phyloP scores from a whole-genome alignment of 2,113 vertebrate genomes.

The Hemibates koningsi region DNA sequence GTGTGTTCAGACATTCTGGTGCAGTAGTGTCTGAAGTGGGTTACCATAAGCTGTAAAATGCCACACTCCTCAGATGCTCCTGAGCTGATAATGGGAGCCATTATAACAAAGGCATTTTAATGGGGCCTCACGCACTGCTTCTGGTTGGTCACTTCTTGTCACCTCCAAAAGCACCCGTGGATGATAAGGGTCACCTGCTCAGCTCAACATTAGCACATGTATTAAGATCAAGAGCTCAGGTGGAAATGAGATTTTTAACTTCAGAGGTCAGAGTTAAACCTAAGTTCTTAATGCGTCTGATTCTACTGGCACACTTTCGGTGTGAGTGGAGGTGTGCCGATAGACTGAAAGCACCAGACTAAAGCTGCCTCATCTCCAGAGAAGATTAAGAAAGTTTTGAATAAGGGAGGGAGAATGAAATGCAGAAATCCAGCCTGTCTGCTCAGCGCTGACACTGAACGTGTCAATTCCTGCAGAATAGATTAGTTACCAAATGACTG shows the following conservation, averaged over 20 bases:
- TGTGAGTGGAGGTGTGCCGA: background rate
- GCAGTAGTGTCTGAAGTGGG: constrained; percentile 61
- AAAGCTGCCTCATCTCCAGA: background rate
- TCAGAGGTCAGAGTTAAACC: constrained; percentile 5
- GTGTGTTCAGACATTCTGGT: constrained; percentile 13
- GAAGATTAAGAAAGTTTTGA: constrained; percentile 41
- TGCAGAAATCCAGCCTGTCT: constrained; percentile 45
- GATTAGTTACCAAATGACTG: constrained; percentile 57
- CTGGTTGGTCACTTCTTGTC: constrained; percentile 31
- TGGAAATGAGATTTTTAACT: background rate
- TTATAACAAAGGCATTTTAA: constrained; percentile 67
- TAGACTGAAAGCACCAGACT: constrained; percentile 2
- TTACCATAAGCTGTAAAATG: constrained; percentile 67
- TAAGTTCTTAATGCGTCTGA: background rate
- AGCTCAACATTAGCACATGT: background rate
- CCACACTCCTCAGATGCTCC: constrained; percentile 63
- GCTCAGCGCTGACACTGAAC: constrained; percentile 36
- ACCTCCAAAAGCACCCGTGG: constrained; percentile 15
- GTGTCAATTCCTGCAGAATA: constrained; percentile 55
- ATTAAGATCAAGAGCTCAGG: background rate
- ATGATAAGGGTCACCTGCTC: constrained; percentile 22
- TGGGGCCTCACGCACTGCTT: constrained; percentile 26
- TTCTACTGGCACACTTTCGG: background rate
- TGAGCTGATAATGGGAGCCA: constrained; percentile 67
- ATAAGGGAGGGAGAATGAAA: constrained; percentile 14